Evolutionary conservation across 2,888 invertebrate species (phyloP).

Genomic region (Drosophila lutescens): DNA sequence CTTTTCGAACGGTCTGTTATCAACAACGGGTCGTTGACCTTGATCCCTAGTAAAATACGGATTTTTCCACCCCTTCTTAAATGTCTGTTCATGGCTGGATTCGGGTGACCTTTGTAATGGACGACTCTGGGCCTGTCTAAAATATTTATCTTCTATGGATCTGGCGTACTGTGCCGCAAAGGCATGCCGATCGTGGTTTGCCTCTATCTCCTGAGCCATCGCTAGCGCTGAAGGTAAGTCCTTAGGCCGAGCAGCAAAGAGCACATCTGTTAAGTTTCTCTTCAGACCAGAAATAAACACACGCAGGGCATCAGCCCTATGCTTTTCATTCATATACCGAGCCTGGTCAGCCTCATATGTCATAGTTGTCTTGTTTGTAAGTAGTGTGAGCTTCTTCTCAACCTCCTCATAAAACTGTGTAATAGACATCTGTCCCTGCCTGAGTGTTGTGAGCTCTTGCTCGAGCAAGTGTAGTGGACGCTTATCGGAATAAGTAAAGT

Average conservation of each 20-base stretch:
- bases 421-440: constrained; percentile 3
- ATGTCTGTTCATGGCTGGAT: no score
- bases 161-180: not conserved
- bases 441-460: constrained; percentile 1
- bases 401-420: constrained; percentile 1
- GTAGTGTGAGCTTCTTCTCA: not conserved
- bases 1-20: not conserved
- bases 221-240: no score
- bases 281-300: no score
- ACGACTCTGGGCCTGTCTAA: no score
- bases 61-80: not conserved
- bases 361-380: not conserved
- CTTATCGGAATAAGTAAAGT: not conserved
- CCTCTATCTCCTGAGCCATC: no score
- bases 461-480: not conserved
- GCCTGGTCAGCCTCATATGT: not conserved
- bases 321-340: no score
- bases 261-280: no score
- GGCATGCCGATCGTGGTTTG: constrained; percentile 1
- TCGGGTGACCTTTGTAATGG: no score
- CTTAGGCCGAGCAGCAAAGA: no score
- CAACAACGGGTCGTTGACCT: constrained; percentile 5
- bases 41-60: constrained; percentile 4
- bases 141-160: no score
- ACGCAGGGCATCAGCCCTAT: no score